phyloP scores from a whole-genome alignment of 2,797 vertebrate species.

The Notolepis coatsorum region DNA sequence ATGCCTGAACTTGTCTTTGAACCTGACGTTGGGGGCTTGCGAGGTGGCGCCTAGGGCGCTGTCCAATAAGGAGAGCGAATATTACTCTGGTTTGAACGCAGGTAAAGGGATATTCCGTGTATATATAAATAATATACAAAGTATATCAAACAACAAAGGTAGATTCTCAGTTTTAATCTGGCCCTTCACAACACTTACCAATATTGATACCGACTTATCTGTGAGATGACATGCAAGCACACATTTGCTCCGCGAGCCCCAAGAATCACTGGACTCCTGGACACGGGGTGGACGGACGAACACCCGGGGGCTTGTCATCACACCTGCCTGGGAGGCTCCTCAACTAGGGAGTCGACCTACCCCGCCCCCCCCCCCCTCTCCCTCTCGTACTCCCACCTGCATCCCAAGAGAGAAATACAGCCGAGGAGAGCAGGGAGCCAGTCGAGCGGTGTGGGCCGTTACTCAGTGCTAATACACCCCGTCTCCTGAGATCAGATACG shows the following conservation, averaged over 20 bases:
- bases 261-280: slow-evolving; percentile 44
- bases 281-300: slow-evolving; percentile 30
- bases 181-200: no score
- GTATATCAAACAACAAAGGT: no score
- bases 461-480: slow-evolving; percentile 78
- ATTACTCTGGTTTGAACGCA: no score
- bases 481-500: slow-evolving; percentile 78
- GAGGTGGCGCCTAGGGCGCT: no score
- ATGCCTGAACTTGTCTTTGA: no score
- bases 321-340: slow-evolving; percentile 49
- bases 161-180: no score
- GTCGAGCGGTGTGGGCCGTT: slow-evolving; percentile 71
- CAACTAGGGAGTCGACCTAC: slow-evolving; percentile 24
- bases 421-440: slow-evolving; percentile 64
- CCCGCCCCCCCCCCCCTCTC: not conserved
- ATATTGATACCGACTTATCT: slow-evolving; percentile 66
- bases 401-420: slow-evolving; percentile 64
- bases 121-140: no score
- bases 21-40: no score
- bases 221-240: slow-evolving; percentile 52
- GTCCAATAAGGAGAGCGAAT: no score
- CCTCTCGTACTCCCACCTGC: slow-evolving; percentile 10
- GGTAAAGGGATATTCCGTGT: no score
- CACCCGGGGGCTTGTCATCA: slow-evolving; percentile 41
- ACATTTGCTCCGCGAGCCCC: slow-evolving; percentile 25